Percentiles rank a stretch among this genome's conserved stretches.
Evolutionary conservation across 2,888 invertebrate species (phyloP).

Genomic region (Pristionchus entomophagus): DNA sequence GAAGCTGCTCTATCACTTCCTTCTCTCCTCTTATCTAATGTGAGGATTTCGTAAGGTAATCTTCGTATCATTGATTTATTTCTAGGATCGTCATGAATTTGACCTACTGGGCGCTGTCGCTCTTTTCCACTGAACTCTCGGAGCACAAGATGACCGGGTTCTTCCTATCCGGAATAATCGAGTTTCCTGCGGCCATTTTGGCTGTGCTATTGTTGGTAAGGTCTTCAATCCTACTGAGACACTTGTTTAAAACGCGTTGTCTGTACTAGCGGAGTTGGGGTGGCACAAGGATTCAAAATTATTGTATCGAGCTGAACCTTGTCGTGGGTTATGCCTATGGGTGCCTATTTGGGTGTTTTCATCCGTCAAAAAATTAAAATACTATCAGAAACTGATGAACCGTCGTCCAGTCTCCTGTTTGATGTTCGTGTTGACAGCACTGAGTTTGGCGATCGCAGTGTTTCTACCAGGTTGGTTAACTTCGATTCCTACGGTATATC

Average conservation of each 20-base stretch:
- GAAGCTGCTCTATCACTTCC: constrained; percentile 62
- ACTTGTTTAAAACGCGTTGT: too few species aligned
- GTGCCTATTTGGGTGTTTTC: too few species aligned
- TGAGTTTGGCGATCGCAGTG: background rate
- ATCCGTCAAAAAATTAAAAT: background rate
- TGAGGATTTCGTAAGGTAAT: constrained; percentile 34
- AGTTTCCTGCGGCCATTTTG: constrained; percentile 36
- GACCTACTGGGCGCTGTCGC: constrained; percentile 74
- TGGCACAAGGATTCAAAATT: too few species aligned
- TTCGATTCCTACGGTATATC: background rate
- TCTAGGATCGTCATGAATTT: constrained; percentile 70
- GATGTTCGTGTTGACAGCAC: constrained; percentile 37
- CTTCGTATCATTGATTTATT: background rate
- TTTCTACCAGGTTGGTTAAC: background rate
- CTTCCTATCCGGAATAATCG: constrained; percentile 69
- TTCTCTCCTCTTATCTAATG: constrained; percentile 68
- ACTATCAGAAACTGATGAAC: constrained; percentile 37
- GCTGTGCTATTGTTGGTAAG: constrained; percentile 42
- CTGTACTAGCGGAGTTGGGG: too few species aligned
- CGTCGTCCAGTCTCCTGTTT: constrained; percentile 38
- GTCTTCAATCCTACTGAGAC: too few species aligned
- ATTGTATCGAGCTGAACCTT: too few species aligned
- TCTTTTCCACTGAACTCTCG: constrained; percentile 71
- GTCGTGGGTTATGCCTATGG: too few species aligned
- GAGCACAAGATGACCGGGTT: constrained; percentile 73